A percentile compares a stretch with the other conserved stretches of the same genome.
Evolutionary conservation across 2,797 vertebrate species (phyloP).

Genomic region (Gadopsis bispinosus): DNA sequence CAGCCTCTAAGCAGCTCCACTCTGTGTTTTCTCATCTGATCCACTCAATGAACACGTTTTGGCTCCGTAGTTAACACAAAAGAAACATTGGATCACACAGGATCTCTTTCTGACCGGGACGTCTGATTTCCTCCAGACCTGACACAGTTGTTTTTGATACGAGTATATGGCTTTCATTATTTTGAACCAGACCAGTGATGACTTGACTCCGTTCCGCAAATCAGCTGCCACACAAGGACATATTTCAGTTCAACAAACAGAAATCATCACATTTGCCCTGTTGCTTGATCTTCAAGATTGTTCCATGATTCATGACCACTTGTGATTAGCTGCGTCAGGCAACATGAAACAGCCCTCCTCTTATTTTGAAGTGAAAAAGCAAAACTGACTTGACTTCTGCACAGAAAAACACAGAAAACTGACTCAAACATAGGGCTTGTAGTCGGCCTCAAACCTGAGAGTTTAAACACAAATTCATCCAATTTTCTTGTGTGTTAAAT

Average conservation of each 20-base stretch:
- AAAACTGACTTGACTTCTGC: neutral
- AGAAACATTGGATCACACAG: conserved; percentile 18
- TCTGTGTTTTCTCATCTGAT: conserved; percentile 8
- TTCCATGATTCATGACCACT: neutral
- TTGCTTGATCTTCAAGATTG: neutral
- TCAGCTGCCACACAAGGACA: neutral
- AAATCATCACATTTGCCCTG: neutral
- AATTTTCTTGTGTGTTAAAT: neutral
- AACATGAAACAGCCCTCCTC: conserved; percentile 3
- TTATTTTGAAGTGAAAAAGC: neutral
- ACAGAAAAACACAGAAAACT: neutral
- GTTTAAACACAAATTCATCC: neutral
- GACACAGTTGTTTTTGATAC: neutral
- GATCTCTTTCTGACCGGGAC: neutral
- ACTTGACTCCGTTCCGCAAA: neutral
- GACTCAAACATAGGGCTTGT: neutral
- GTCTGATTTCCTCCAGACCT: neutral
- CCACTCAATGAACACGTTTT: neutral
- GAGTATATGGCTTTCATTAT: neutral
- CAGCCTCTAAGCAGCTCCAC: conserved; percentile 20
- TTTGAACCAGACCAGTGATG: conserved; percentile 2
- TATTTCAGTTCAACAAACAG: conserved; percentile 9
- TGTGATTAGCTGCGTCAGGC: neutral
- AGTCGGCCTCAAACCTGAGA: neutral
- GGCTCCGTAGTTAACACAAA: neutral